phyloP scores from a whole-genome alignment of 2,888 invertebrate species.

The Allacma fusca region DNA sequence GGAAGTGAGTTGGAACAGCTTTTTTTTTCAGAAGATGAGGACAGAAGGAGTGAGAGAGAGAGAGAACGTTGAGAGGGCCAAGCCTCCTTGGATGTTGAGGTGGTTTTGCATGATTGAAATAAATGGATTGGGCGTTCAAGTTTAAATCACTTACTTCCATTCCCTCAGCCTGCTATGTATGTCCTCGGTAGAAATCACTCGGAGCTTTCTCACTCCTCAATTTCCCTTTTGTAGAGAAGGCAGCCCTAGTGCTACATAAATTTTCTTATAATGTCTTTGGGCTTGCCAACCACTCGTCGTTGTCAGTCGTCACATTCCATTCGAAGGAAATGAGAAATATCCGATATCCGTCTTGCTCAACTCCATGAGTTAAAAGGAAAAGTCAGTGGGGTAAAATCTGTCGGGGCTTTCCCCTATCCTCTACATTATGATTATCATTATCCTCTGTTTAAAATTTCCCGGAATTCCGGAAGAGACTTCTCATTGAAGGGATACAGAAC shows the following conservation, averaged over 20 bases:
- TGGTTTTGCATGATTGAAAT: conserved; percentile 7
- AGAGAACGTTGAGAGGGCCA: conserved; percentile 3
- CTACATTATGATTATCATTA: background rate
- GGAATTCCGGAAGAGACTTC: background rate
- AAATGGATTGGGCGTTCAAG: conserved; percentile 9
- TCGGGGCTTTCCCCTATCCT: background rate
- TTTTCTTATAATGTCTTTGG: conserved; percentile 9
- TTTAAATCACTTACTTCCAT: conserved; percentile 8
- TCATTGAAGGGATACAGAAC: too few species aligned
- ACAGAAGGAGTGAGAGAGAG: background rate
- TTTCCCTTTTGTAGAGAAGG: background rate
- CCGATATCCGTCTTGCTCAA: conserved; percentile 10
- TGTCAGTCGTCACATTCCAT: conserved; percentile 6
- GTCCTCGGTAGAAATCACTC: background rate
- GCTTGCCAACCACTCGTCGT: background rate
- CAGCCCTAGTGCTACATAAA: background rate
- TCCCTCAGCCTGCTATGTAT: background rate
- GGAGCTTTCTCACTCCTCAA: background rate
- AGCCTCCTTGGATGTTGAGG: background rate
- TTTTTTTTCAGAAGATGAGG: background rate
- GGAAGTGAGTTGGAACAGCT: background rate
- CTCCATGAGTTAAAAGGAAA: background rate
- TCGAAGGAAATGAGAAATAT: conserved; percentile 10
- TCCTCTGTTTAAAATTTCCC: background rate
- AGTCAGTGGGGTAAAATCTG: background rate